A percentile compares a stretch with the other conserved stretches of the same genome.
Evolutionary conservation across 2,113 vertebrate genomes (phyloP).

Genomic region (mouse (Mus musculus)): DNA sequence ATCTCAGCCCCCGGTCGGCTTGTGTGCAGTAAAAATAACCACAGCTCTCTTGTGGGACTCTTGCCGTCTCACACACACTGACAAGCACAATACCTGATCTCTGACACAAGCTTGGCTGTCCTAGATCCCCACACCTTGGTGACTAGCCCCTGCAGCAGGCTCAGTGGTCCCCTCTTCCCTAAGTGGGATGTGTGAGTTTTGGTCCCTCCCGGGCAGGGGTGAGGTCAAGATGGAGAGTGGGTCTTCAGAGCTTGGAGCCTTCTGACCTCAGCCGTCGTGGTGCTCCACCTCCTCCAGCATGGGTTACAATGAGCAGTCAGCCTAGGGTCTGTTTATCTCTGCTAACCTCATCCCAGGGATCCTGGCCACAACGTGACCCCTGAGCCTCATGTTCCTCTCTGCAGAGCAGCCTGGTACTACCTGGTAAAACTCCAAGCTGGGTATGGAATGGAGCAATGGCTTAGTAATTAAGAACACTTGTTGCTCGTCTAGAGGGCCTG

Average conservation of each 20-base stretch:
- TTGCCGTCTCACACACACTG: rapidly evolving
- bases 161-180: not conserved
- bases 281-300: no score
- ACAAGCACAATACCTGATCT: rapidly evolving
- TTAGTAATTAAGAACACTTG: not conserved
- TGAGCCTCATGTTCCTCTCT: not conserved
- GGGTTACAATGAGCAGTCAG: rapidly evolving
- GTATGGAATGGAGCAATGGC: no score
- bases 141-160: not conserved
- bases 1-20: not conserved
- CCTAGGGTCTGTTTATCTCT: not conserved
- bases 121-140: no score
- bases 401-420: not conserved
- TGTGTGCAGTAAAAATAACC: not conserved
- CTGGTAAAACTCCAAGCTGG: not conserved
- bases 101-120: not conserved
- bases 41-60: not conserved
- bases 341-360: not conserved
- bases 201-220: not conserved
- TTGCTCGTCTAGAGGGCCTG: not conserved
- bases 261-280: not conserved
- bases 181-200: not conserved
- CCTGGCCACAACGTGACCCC: not conserved
- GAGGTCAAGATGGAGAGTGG: rapidly evolving
- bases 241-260: no score